A percentile compares a stretch with the other conserved stretches of the same genome.
Conservation (phyloP, 2,113 vertebrate species). For the Semicossyphus pulcher region DNA sequence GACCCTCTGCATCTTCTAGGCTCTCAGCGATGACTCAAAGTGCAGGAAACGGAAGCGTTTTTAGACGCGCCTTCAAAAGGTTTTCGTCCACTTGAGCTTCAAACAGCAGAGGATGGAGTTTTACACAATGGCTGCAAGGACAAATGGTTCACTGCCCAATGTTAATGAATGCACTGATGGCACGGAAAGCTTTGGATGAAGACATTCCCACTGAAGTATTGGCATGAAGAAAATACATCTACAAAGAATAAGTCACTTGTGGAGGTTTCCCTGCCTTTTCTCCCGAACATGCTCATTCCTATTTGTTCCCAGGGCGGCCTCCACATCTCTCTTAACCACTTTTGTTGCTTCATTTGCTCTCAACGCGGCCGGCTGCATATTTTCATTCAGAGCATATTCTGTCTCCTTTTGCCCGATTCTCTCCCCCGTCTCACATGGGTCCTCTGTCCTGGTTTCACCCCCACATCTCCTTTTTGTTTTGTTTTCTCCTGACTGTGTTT, state of each 20-base stretch:
- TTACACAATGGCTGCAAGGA: background rate
- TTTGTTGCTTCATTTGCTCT: conserved; percentile 24
- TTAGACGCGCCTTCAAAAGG: background rate
- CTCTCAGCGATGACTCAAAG: background rate
- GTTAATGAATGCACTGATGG: background rate
- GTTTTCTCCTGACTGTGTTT: background rate
- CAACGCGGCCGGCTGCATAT: background rate
- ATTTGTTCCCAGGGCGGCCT: conserved; percentile 2
- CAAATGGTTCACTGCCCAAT: background rate
- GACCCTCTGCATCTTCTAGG: background rate
- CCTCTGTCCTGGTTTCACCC: conserved; percentile 30
- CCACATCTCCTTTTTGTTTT: background rate
- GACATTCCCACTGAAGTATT: background rate
- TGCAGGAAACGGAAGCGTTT: background rate
- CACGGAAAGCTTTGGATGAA: background rate
- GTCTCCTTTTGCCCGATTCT: background rate
- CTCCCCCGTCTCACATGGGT: background rate
- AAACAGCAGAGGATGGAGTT: background rate
- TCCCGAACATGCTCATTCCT: conserved; percentile 9
- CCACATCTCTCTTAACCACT: background rate
- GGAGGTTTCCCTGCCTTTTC: background rate
- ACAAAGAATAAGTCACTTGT: conserved; percentile 2
- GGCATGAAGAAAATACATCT: background rate
- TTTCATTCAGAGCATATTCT: conserved; percentile 5
- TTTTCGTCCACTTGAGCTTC: background rate